Base-by-base conservation (phyloP, 2,797 vertebrate species). In the Erethizon dorsatum region DNA sequence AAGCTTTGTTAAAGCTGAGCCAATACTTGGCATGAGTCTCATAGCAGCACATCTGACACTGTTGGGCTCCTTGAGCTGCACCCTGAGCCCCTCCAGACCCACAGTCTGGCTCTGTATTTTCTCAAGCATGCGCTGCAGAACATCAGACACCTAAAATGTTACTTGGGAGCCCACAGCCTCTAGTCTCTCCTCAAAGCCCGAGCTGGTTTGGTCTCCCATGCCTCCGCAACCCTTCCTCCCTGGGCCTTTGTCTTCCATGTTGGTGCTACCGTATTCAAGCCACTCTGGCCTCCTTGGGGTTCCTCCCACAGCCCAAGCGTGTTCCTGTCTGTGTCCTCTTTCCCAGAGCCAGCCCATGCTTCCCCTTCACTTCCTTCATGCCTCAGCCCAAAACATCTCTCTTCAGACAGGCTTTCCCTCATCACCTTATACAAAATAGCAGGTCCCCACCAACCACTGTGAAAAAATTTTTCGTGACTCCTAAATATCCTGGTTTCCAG, bases 171-270 rank as follows among this genome's bases (percentile, higher is more conserved):
- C 5, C 50, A 26, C 15, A 56, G 33, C 28, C 56, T 79, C 71
- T 22, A 4, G 8, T 5, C 26, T 57, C 63, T 65, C 79, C 50
- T 75, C 57, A 37, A 22, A 57, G 63, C n/a, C 57, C 45, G n/a
- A 0, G 8, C 0, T 37, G 10, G 4, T 18, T 73, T 52, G 37
- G 37, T 18, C 83, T 71, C 52, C 13, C 0, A 3, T 5, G 2
- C 69, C 13, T 59, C 63, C n/a, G 26, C 18, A 5, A 20, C 20
- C 18, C 63, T 31, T 5, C n/a, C 6, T 57, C 57, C 80, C 69
- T 54, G 10, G 20, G 5, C 37, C 82, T 61, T 26, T 22, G 0
- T 24, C 37, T 65, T 71, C 26, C 37, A 61, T 28, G 12, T 45
- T 24, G 7, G 18, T n/a, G 17, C 41, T 71, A 4, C 71, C n/a